phyloP scores from a whole-genome alignment of 2,797 vertebrate genomes.

The Ctenochaetus hawaiiensis region DNA sequence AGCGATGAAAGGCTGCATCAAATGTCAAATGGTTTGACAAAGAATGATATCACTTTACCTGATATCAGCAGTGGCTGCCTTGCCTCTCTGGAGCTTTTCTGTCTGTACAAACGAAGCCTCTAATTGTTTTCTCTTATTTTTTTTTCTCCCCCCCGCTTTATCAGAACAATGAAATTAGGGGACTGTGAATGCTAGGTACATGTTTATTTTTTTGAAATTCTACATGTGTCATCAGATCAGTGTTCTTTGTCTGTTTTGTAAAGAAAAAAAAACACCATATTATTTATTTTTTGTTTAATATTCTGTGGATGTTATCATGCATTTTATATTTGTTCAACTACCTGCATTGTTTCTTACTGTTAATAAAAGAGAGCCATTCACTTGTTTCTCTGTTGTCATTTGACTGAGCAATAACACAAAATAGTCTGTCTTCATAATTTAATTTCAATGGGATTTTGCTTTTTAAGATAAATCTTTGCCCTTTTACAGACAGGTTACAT shows the following conservation, averaged over 20 bases:
- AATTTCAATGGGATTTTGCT: background rate
- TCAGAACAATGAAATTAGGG: slow-evolving; percentile 53
- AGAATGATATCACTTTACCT: slow-evolving; percentile 43
- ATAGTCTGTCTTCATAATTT: background rate
- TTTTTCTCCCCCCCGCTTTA: slow-evolving; percentile 37
- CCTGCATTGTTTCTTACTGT: slow-evolving; percentile 92
- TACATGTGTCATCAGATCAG: slow-evolving; percentile 87
- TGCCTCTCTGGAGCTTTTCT: slow-evolving; percentile 61
- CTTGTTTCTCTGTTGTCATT: slow-evolving; percentile 47
- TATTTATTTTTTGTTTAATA: slow-evolving; percentile 88
- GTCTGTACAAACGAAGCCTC: slow-evolving; percentile 61
- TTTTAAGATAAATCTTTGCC: background rate
- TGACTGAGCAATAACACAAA: background rate
- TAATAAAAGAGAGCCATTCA: slow-evolving; percentile 91
- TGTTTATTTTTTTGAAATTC: slow-evolving; percentile 85
- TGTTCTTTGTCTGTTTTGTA: slow-evolving; percentile 89
- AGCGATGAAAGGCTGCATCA: slow-evolving; percentile 57
- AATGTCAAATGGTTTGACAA: slow-evolving; percentile 49
- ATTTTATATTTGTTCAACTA: slow-evolving; percentile 92
- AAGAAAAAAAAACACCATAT: slow-evolving; percentile 89
- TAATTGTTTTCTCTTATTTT: slow-evolving; percentile 34
- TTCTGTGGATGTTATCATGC: slow-evolving; percentile 93
- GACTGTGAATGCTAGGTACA: slow-evolving; percentile 85
- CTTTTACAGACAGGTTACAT: background rate
- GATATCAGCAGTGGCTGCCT: slow-evolving; percentile 67